Evolutionary conservation across 2,113 vertebrate genomes (phyloP), one percentile per base, ranked within the genome.

Genomic region (Drymodes brunneopygia): DNA sequence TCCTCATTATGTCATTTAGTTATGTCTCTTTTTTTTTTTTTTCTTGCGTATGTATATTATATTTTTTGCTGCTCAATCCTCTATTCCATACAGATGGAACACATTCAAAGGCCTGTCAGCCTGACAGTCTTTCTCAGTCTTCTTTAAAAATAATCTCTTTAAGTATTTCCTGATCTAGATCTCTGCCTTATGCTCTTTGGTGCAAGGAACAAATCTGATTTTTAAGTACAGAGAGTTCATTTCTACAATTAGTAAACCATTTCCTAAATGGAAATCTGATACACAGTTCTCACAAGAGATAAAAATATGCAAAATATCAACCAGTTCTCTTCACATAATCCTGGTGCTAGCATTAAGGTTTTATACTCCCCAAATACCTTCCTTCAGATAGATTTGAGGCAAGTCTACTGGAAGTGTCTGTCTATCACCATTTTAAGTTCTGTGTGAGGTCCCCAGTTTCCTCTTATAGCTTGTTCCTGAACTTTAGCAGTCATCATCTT

Each of bases 91-190:
- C 1, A 0, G 87, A 85, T 79, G 78, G 87, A 96, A 94, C 53
- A 88, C 38, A 83, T 85, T 58, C 73, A 86, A 86, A 31, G 70
- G 36, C 73, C 72, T 92, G 82, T 92, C 95, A 96, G 44, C 19
- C 40, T 95, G 92, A 89, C 91, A 94, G 93, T 75, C 89, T 94
- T 93, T 95, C 84, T 95, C 91, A 94, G 89, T 69, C 89, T 79
- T 90, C 66, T 91, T 95, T 95, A 91, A 96, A 96, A 96, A 96
- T 94, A 91, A 75, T 81, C 91, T 95, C 44, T 88, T 81, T 66
- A 86, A 94, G 33, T 86, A 89, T 91, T 92, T 95, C 84, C 91
- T 95, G 69, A 93, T 97, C 57, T 86, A 96, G 70, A 93, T 96
- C 84, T 93, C 65, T 95, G 66, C 90, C 92, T 96, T 95, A 95